A percentile compares a stretch with the other conserved stretches of the same genome.
Evolutionary conservation across 2,888 invertebrate species (phyloP).

Genomic region (Mythimna ferrago): DNA sequence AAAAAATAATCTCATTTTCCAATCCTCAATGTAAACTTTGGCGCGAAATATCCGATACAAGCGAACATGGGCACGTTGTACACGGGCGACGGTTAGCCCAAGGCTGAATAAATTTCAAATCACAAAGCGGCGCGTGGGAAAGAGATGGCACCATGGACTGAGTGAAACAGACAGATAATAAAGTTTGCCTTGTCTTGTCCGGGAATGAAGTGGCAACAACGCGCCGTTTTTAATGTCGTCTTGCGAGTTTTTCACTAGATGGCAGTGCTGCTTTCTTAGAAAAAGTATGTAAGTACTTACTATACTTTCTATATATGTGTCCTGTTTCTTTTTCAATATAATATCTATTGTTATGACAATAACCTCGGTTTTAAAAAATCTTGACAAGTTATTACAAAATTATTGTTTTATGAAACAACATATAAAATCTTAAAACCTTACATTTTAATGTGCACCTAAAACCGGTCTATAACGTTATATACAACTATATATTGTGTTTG

Average conservation of each 20-base stretch:
- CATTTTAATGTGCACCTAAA: neutral
- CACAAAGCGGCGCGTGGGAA: slow-evolving; percentile 75
- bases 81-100: slow-evolving; percentile 83
- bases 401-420: neutral
- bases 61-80: slow-evolving; percentile 74
- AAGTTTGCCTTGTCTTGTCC: slow-evolving; percentile 75
- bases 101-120: slow-evolving; percentile 80
- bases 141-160: slow-evolving; percentile 68
- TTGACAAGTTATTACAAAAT: neutral
- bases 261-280: slow-evolving; percentile 62
- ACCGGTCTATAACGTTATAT: neutral
- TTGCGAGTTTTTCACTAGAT: slow-evolving; percentile 79
- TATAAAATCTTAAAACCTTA: neutral
- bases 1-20: slow-evolving; percentile 77
- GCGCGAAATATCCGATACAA: slow-evolving; percentile 76
- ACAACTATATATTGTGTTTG: neutral
- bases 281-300: slow-evolving; percentile 31
- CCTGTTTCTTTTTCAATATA: neutral
- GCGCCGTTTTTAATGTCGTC: slow-evolving; percentile 64
- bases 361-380: neutral
- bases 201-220: slow-evolving; percentile 74
- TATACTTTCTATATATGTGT: slow-evolving; percentile 7
- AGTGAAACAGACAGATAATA: slow-evolving; percentile 66
- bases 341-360: neutral
- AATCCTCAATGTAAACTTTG: slow-evolving; percentile 81